Evolutionary conservation across 2,113 vertebrate species (phyloP).

Genomic region (Pantherophis guttatus): DNA sequence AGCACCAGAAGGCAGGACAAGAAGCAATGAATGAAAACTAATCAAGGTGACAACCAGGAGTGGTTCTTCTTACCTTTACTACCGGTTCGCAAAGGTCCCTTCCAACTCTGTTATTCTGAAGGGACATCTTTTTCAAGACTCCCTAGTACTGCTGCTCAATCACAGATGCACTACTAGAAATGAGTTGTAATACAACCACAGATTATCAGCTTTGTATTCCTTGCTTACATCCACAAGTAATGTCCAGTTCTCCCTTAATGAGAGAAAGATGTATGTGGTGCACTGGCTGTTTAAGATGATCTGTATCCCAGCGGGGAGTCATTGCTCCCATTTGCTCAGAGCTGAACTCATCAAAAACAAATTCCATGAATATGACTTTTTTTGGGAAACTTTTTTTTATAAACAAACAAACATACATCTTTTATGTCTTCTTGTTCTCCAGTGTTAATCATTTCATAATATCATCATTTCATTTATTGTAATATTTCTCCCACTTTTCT

Average conservation of each 20-base stretch:
- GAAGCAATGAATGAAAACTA: not conserved
- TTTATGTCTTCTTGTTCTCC: too few relatives aligned
- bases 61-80: too few relatives aligned
- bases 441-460: too few relatives aligned
- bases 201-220: not conserved
- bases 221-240: not conserved
- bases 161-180: not conserved
- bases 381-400: too few relatives aligned
- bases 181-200: not conserved
- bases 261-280: not conserved
- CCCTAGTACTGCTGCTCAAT: not conserved
- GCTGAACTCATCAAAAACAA: too few relatives aligned
- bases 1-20: not conserved
- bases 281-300: not conserved
- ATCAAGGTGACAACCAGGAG: not conserved
- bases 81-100: too few relatives aligned
- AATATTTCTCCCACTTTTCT: too few relatives aligned
- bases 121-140: not conserved
- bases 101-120: not conserved
- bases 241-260: not conserved
- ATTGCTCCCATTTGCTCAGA: not conserved
- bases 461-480: too few relatives aligned
- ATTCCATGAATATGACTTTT: too few relatives aligned
- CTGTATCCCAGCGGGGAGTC: not conserved
- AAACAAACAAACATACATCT: too few relatives aligned